Base-by-base conservation (phyloP, 2,888 invertebrate species). In the Megaustenia siamemsis region DNA sequence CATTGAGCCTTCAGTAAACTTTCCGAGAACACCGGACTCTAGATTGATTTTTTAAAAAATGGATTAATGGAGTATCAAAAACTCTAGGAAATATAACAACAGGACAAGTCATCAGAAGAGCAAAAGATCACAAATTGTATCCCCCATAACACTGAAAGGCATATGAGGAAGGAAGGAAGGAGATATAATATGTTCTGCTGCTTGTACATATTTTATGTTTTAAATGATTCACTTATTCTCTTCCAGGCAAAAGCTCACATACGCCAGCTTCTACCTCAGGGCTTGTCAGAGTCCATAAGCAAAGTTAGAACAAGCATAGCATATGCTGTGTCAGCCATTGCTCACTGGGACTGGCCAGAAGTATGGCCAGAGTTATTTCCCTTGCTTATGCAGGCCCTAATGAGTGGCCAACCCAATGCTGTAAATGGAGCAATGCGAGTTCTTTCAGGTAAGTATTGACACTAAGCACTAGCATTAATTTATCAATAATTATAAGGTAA, bases 361-460 rank as follows among this genome's bases (percentile, higher is more conserved):
- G 95, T 95, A 80, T 96, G 96, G 96, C 95, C 96, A 0, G 95
- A 96, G 82, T 93, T 96, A 2, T 96, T 96, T 90, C 95, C 96
- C 84, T 95, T 96, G 38, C 95, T 96, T 63, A 95, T 96, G 87
- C 95, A 95, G 81, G 96, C 96, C 87, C 93, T 96, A 77, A 95
- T 95, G 40, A 95, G 95, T 82, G 93, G 93, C 0, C 93, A 94
- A 86, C 90, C 91, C 28, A 93, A 93, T 88, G 93, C 96, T 1
- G 96, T 96, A 38, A 96, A 96, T 92, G 96, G 96, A 18, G 96
- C 96, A 12, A 96, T 96, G 96, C 94, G 96, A 91, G 96, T 96
- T 5, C 93, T 96, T 60, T 95, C 96, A 89, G 94, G 94, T 94
- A n/a, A n/a, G n/a, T n/a, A n/a, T n/a, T n/a, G n/a, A n/a, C n/a